These are phyloP conservation scores for Macroramphosus scolopax DNA, from an alignment of 2,797 vertebrate genomes.

Conservation along the genomic window DNA sequence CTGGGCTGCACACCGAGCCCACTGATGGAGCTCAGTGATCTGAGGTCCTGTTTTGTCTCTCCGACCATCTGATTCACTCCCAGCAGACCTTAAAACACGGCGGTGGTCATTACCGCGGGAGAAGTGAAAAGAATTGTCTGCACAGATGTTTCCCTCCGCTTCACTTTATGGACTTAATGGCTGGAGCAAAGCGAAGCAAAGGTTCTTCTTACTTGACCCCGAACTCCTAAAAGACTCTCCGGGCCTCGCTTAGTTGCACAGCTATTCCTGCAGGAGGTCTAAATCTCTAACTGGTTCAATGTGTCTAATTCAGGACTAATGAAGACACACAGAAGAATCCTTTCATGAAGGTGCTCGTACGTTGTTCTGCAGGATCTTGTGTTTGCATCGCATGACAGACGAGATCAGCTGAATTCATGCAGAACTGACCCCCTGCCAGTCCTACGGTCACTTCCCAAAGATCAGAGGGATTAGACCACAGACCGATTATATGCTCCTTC, in stretches of 20 bases:
- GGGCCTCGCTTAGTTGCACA: too few species aligned
- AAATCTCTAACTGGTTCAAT: slow-evolving; percentile 28
- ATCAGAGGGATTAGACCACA: slow-evolving; percentile 38
- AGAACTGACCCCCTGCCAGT: slow-evolving; percentile 11
- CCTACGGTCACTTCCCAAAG: slow-evolving; percentile 27
- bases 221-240: slow-evolving; percentile 42
- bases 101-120: slow-evolving; percentile 42
- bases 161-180: slow-evolving; percentile 59
- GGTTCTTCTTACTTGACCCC: slow-evolving; percentile 55
- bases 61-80: slow-evolving; percentile 26
- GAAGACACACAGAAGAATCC: slow-evolving; percentile 28
- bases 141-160: slow-evolving; percentile 53
- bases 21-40: slow-evolving; percentile 47
- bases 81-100: slow-evolving; percentile 50
- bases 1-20: slow-evolving; percentile 29
- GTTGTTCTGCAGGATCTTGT: slow-evolving; percentile 18
- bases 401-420: slow-evolving; percentile 19
- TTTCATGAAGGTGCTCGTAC: slow-evolving; percentile 34
- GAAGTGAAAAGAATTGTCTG: slow-evolving; percentile 45
- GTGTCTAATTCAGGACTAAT: slow-evolving; percentile 44
- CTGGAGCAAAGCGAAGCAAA: slow-evolving; percentile 34
- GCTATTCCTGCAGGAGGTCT: slow-evolving; percentile 33
- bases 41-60: slow-evolving; percentile 22
- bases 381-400: slow-evolving; percentile 22
- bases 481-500: slow-evolving; percentile 33